Conservation (phyloP, 1,140 invertebrate genomes). For the Drosophila repletoides region DNA sequence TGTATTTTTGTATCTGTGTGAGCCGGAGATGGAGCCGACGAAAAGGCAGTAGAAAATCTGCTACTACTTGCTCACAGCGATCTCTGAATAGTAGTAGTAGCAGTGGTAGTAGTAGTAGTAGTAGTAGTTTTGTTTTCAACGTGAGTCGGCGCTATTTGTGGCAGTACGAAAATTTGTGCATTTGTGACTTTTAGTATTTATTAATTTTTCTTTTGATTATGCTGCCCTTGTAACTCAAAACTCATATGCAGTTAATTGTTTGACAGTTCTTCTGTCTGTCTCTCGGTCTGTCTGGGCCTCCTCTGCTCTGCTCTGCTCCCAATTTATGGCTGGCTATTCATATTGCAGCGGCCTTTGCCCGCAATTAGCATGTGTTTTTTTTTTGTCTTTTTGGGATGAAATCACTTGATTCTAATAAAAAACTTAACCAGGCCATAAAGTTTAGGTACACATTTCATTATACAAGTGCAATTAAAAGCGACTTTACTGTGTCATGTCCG, state of each 20-base stretch:
- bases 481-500: constrained; percentile 65
- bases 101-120: background rate
- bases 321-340: background rate
- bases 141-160: constrained; percentile 31
- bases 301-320: constrained; percentile 1
- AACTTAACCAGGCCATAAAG: constrained; percentile 25
- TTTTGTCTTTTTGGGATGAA: constrained; percentile 35
- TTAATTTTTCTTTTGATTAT: constrained; percentile 21
- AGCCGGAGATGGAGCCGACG: constrained; percentile 45
- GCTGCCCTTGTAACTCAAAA: constrained; percentile 51
- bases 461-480: constrained; percentile 64
- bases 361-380: constrained; percentile 44
- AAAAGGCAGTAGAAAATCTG: constrained; percentile 43
- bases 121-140: constrained; percentile 17
- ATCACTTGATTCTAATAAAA: constrained; percentile 51
- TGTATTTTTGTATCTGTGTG: constrained; percentile 14
- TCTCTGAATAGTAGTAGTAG: constrained; percentile 1
- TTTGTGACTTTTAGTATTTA: constrained; percentile 5
- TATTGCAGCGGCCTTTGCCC: constrained; percentile 20
- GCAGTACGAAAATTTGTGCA: constrained; percentile 16
- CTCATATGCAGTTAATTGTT: constrained; percentile 38
- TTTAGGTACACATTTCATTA: constrained; percentile 42
- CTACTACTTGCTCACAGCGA: constrained; percentile 19
- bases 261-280: constrained; percentile 27
- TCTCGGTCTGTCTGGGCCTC: constrained; percentile 12